Conservation (phyloP, 2,113 vertebrate genomes). For the Mormyrus iriodes region DNA sequence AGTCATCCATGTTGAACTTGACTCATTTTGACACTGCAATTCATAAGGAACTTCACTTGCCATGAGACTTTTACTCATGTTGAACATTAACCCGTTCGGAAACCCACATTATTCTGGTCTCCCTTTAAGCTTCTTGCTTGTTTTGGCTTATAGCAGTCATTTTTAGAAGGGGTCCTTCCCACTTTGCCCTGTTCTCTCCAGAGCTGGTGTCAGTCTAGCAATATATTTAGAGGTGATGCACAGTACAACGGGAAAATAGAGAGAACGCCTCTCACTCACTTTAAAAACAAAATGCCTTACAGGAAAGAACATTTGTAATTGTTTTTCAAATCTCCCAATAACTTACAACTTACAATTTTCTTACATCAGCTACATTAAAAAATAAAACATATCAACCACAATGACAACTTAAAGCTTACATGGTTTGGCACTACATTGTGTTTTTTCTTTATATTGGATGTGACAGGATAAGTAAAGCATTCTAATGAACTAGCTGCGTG, state of each 20-base stretch:
- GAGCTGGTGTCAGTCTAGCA: background rate
- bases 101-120: background rate
- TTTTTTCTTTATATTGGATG: background rate
- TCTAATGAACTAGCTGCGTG: background rate
- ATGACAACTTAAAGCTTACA: background rate
- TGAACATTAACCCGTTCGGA: background rate
- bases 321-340: background rate
- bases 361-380: background rate
- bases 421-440: background rate
- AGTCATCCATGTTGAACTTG: background rate
- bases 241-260: background rate
- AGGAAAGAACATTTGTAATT: background rate
- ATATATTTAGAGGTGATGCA: background rate
- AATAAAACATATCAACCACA: background rate
- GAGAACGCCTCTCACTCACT: background rate
- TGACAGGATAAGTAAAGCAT: background rate
- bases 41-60: background rate
- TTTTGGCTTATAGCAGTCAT: background rate
- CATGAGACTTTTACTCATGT: background rate
- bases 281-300: background rate
- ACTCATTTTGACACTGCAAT: background rate
- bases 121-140: background rate
- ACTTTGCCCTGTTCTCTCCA: background rate
- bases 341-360: too few species aligned
- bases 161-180: background rate